These are phyloP conservation scores for Octonoba sinensis DNA, from an alignment of 2,888 invertebrate genomes.

Conservation along the genomic window DNA sequence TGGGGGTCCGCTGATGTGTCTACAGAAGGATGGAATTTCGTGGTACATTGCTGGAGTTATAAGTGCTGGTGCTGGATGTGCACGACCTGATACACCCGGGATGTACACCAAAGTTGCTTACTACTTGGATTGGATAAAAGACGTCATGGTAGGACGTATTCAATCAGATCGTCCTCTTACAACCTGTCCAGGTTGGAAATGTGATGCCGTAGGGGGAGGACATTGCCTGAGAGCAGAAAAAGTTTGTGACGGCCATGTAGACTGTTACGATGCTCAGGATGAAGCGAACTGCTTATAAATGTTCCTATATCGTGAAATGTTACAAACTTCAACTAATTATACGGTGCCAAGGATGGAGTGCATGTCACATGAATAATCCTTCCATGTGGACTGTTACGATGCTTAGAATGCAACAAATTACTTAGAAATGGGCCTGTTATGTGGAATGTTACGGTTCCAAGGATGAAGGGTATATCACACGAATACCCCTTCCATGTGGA, in stretches of 20 bases:
- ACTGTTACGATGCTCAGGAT: constrained; percentile 56
- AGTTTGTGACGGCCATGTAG: constrained; percentile 48
- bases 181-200: constrained; percentile 49
- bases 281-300: constrained; percentile 30
- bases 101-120: constrained; percentile 59
- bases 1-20: constrained; percentile 60
- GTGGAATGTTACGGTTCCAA: too few species aligned
- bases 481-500: too few species aligned
- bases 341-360: too few species aligned
- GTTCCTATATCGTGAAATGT: background rate
- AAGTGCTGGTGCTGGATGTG: constrained; percentile 59
- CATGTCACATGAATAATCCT: too few species aligned
- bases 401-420: too few species aligned
- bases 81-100: constrained; percentile 51
- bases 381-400: too few species aligned
- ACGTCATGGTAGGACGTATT: background rate
- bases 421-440: too few species aligned
- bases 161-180: constrained; percentile 9
- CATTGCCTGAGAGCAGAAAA: constrained; percentile 20
- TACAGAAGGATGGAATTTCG: constrained; percentile 23
- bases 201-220: constrained; percentile 50
- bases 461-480: too few species aligned
- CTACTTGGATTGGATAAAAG: constrained; percentile 56
- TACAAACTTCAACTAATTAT: too few species aligned
- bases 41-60: constrained; percentile 63